A percentile compares a stretch with the other conserved stretches of the same genome.
Evolutionary conservation across 2,113 vertebrate species (phyloP).

Genomic region (Varanus salvator): DNA sequence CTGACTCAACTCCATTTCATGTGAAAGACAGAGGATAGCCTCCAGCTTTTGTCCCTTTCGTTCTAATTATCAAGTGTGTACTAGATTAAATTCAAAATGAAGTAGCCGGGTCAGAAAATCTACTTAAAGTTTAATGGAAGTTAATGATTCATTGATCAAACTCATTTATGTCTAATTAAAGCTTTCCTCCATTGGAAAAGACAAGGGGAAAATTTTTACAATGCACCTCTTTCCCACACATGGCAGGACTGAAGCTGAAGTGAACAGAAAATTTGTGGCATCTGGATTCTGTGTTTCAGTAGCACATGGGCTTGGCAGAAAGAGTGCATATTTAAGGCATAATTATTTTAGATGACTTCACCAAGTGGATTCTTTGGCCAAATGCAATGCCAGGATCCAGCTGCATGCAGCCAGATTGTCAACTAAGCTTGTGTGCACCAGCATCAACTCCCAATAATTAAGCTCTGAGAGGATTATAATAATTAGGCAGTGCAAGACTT

Average conservation of each 20-base stretch:
- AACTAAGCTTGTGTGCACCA: neutral
- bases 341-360: constrained; percentile 59
- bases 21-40: constrained; percentile 65
- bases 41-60: constrained; percentile 69
- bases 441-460: constrained; percentile 6
- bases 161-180: constrained; percentile 83
- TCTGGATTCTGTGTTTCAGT: constrained; percentile 40
- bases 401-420: constrained; percentile 26
- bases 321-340: constrained; percentile 38
- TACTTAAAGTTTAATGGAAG: constrained; percentile 81
- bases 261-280: constrained; percentile 46
- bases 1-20: constrained; percentile 72
- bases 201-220: constrained; percentile 59
- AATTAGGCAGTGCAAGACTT: neutral
- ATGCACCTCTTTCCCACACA: neutral
- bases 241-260: constrained; percentile 31
- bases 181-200: constrained; percentile 69
- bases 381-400: constrained; percentile 42
- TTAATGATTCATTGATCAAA: constrained; percentile 85
- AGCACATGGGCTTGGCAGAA: constrained; percentile 39
- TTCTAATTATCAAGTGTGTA: constrained; percentile 76
- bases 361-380: constrained; percentile 46
- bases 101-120: constrained; percentile 76
- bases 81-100: constrained; percentile 75
- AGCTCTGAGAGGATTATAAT: neutral